These are phyloP conservation scores for Hyperoodon ampullatus DNA, from an alignment of 2,113 vertebrate genomes.

Conservation along the genomic window DNA sequence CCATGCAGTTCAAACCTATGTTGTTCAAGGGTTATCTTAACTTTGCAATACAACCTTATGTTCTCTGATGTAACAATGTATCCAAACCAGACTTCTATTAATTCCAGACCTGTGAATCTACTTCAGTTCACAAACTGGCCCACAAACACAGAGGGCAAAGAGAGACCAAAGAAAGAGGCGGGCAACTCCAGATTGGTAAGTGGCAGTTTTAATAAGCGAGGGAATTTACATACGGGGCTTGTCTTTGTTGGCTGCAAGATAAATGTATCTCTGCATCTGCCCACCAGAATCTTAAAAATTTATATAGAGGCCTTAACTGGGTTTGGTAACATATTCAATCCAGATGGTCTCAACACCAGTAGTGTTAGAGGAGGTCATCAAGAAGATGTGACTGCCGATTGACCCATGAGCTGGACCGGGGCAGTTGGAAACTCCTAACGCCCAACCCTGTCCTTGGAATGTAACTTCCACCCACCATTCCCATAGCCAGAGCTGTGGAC, in stretches of 20 bases:
- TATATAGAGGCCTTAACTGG: not conserved
- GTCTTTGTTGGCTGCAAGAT: not conserved
- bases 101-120: not conserved
- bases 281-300: not conserved
- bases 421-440: not conserved
- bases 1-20: not conserved
- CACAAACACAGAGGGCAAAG: not conserved
- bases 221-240: not conserved
- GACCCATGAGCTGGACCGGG: not conserved
- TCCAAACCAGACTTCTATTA: not conserved
- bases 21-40: not conserved
- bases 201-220: not conserved
- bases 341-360: not conserved
- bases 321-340: not conserved
- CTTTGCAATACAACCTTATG: constrained; percentile 13
- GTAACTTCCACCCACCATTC: not conserved
- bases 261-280: not conserved
- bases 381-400: not conserved
- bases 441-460: not conserved
- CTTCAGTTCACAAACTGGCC: not conserved
- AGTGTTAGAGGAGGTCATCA: not conserved
- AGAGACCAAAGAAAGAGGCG: not conserved
- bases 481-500: not conserved
- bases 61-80: constrained; percentile 3
- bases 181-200: not conserved